Percentiles rank a stretch among this genome's conserved stretches.
phyloP scores from a whole-genome alignment of 2,797 vertebrate species.

The Monodelphis domestica region DNA sequence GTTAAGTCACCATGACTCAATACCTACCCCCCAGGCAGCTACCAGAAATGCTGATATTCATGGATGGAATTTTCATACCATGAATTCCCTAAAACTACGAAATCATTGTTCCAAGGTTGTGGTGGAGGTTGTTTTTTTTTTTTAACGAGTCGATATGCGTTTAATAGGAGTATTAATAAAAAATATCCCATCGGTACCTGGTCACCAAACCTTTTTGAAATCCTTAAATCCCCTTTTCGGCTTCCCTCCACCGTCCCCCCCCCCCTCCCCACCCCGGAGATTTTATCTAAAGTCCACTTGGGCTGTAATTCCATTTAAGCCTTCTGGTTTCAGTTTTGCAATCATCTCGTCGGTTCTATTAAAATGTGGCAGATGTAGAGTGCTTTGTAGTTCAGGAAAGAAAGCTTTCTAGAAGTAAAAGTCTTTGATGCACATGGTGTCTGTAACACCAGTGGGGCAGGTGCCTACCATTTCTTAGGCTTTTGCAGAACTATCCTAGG shows the following conservation, averaged over 20 bases:
- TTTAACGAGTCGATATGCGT: not conserved
- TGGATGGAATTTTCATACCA: not conserved
- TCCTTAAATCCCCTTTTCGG: not conserved
- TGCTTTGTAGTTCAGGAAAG: not conserved
- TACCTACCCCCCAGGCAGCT: not conserved
- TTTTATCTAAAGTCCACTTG: conserved; percentile 28
- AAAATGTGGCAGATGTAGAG: not conserved
- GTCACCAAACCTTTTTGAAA: not conserved
- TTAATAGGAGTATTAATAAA: not conserved
- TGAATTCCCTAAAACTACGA: not conserved
- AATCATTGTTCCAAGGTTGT: not conserved
- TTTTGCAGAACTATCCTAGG: no score
- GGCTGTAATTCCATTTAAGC: conserved; percentile 6
- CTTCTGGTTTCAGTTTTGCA: conserved; percentile 14
- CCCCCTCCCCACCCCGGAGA: conserved; percentile 20
- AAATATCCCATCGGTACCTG: not conserved
- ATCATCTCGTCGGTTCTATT: not conserved
- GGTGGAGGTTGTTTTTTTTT: not conserved
- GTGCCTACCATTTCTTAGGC: not conserved
- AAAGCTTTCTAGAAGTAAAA: not conserved
- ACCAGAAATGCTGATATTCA: not conserved
- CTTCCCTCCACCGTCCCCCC: no score
- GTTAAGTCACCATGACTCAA: not conserved
- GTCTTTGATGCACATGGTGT: not conserved
- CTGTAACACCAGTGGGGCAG: not conserved